A percentile compares a stretch with the other conserved stretches of the same genome.
Evolutionary conservation across 1,140 invertebrate genomes (phyloP).

Genomic region (Dreissena polymorpha): DNA sequence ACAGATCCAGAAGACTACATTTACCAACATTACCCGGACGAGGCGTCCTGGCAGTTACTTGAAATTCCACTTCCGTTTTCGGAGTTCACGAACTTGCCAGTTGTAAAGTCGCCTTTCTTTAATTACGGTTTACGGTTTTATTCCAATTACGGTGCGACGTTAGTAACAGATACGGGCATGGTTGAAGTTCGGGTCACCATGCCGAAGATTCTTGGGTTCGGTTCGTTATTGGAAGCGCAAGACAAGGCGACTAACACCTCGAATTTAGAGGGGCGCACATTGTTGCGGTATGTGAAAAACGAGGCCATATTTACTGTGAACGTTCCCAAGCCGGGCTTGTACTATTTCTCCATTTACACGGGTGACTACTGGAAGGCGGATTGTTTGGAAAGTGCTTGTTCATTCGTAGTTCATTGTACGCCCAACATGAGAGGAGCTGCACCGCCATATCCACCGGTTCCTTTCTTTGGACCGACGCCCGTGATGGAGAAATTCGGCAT

Average conservation of each 20-base stretch:
- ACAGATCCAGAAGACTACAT: constrained; percentile 82
- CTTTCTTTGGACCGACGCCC: constrained; percentile 76
- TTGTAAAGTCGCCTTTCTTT: constrained; percentile 78
- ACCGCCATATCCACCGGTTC: constrained; percentile 73
- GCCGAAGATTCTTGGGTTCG: constrained; percentile 74
- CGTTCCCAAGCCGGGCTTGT: constrained; percentile 73
- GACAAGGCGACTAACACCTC: constrained; percentile 67
- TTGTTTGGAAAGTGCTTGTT: constrained; percentile 76
- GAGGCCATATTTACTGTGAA: constrained; percentile 75
- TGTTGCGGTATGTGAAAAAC: constrained; percentile 74
- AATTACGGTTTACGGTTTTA: constrained; percentile 74
- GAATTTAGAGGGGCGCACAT: constrained; percentile 69
- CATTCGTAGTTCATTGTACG: constrained; percentile 74
- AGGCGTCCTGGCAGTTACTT: constrained; percentile 81
- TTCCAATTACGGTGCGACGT: constrained; percentile 73
- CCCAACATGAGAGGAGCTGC: constrained; percentile 63
- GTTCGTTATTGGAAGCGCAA: constrained; percentile 70
- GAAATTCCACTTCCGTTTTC: constrained; percentile 81
- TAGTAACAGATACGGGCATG: constrained; percentile 73
- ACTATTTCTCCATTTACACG: constrained; percentile 76
- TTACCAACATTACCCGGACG: constrained; percentile 82
- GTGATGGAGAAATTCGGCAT: constrained; percentile 73
- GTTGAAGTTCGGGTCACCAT: constrained; percentile 73
- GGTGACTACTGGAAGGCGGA: constrained; percentile 76
- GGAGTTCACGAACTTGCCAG: constrained; percentile 81